Base-by-base conservation (phyloP, 1,140 invertebrate genomes). In the Phocides pigmalion region DNA sequence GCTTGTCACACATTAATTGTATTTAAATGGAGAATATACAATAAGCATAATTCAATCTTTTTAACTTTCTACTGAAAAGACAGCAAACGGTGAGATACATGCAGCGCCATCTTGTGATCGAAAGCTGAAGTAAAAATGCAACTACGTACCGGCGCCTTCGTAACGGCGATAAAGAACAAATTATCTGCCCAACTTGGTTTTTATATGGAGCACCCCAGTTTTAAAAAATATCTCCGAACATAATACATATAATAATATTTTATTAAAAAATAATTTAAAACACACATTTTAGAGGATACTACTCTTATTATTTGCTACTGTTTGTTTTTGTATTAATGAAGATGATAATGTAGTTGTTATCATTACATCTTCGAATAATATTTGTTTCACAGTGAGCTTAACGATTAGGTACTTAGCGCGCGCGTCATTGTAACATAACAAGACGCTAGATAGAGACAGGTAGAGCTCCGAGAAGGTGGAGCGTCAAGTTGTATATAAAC, bases 41-140 rank as follows among this genome's bases (percentile, higher is more conserved):
- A n/a, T n/a, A n/a, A n/a, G n/a, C n/a, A n/a, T n/a, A n/a, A n/a
- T n/a, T n/a, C n/a, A n/a, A n/a, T n/a, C n/a, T n/a, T n/a, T n/a
- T n/a, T n/a, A n/a, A n/a, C n/a, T n/a, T n/a, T n/a, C n/a, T n/a
- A n/a, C n/a, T n/a, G n/a, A n/a, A n/a, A n/a, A n/a, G n/a, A n/a
- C n/a, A n/a, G n/a, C n/a, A n/a, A n/a, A n/a, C 25, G 9, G 20
- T 32, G 12, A 47, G 44, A 2, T 53, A 81, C 78, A 12, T 14
- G 42, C 76, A 74, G 20, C 82, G 79, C 82, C 84, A 89, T 89
- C 87, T 82, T 75, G 83, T 66, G 81, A 44, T 76, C 71, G 68
- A 82, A 82, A 82, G 87, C 82, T 0, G 54, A 73, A 84, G 73
- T 73, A 81, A 75, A 69, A 35, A 0, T 62, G 6, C 72, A 51